phyloP scores from a whole-genome alignment of 2,113 vertebrate species.

The Genyomyrus donnyi region DNA sequence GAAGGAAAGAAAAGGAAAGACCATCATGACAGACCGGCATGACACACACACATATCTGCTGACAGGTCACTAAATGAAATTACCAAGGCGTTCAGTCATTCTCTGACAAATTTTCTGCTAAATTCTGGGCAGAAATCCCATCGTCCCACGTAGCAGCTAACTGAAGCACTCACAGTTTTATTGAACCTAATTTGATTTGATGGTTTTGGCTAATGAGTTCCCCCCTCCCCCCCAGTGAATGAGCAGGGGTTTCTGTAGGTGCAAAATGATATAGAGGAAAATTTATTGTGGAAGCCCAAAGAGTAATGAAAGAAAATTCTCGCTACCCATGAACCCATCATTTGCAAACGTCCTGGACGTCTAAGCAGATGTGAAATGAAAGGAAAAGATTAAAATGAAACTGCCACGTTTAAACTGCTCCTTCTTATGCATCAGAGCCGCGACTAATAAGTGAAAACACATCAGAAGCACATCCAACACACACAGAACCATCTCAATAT shows the following conservation, averaged over 20 bases:
- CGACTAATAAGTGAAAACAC: background rate
- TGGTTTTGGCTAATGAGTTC: background rate
- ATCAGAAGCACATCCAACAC: background rate
- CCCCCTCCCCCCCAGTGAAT: background rate
- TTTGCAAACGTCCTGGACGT: background rate
- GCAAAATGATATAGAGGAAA: background rate
- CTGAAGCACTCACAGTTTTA: background rate
- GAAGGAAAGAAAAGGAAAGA: slow-evolving; percentile 18
- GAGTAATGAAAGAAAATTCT: background rate
- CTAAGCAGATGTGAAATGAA: background rate
- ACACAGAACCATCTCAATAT: background rate
- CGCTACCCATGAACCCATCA: background rate
- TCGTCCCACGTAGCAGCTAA: background rate
- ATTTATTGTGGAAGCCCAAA: background rate
- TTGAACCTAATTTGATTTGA: background rate
- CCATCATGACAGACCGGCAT: background rate
- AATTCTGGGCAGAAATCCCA: background rate
- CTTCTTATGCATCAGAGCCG: background rate
- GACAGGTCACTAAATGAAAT: background rate
- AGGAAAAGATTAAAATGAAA: background rate
- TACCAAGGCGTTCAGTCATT: background rate
- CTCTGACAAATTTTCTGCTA: background rate
- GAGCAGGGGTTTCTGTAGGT: background rate
- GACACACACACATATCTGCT: background rate
- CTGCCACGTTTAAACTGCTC: background rate